These are phyloP conservation scores for Varecia variegata DNA, from an alignment of 2,797 vertebrate genomes.

Conservation along the genomic window DNA sequence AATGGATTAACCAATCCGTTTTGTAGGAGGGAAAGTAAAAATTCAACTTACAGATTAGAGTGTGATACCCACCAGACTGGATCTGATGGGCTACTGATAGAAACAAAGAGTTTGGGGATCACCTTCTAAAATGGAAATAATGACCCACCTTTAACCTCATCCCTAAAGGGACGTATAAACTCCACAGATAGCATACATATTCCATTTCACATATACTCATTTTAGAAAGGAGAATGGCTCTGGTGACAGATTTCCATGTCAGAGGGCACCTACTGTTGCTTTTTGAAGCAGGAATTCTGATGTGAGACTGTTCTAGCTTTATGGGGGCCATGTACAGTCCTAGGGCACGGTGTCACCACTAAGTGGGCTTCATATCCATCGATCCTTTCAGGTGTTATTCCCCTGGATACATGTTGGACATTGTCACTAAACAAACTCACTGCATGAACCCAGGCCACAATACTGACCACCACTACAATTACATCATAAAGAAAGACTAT, in stretches of 20 bases:
- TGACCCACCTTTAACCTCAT: conserved; percentile 52
- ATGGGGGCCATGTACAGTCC: conserved; percentile 67
- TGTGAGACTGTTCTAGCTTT: conserved; percentile 56
- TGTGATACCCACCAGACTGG: neutral
- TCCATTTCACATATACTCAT: conserved; percentile 31
- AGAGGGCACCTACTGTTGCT: conserved; percentile 42
- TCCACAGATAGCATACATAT: conserved; percentile 34
- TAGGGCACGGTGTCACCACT: conserved; percentile 39
- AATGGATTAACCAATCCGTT: conserved; percentile 9
- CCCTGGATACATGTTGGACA: conserved; percentile 40
- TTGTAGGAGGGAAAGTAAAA: conserved; percentile 36
- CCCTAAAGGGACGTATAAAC: conserved; percentile 41
- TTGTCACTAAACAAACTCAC: conserved; percentile 47
- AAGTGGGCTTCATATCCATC: conserved; percentile 61
- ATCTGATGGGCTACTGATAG: neutral
- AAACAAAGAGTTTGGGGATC: conserved; percentile 17
- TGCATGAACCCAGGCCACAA: conserved; percentile 53
- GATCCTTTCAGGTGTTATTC: conserved; percentile 67
- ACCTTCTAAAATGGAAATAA: conserved; percentile 56
- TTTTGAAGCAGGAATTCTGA: conserved; percentile 61
- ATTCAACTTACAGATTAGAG: neutral
- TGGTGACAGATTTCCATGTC: conserved; percentile 58
- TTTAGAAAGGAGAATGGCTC: conserved; percentile 56
- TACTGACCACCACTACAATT: conserved; percentile 44
- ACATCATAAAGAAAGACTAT: conserved; percentile 68